These are phyloP conservation scores for Dasypus novemcinctus DNA, from an alignment of 2,113 vertebrate genomes.

Conservation along the genomic window DNA sequence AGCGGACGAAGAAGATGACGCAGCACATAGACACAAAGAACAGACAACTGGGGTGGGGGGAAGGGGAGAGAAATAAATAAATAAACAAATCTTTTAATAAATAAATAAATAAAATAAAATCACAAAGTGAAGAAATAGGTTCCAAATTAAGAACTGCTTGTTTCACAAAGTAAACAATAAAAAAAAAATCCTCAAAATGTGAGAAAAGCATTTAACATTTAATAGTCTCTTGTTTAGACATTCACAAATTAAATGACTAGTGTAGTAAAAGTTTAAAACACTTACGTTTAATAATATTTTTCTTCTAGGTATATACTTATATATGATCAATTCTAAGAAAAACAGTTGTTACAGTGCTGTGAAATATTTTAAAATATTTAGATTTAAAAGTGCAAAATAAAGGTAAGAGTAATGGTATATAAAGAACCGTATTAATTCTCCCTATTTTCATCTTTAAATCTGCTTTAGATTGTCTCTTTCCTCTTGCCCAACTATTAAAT, in stretches of 20 bases:
- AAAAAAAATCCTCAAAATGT: not conserved
- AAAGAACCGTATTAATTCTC: not conserved
- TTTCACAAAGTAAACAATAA: not conserved
- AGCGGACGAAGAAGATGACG: too few relatives aligned
- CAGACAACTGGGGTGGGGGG: too few relatives aligned
- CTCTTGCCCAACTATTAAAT: not conserved
- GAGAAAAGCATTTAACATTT: constrained; percentile 8
- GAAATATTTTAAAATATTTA: not conserved
- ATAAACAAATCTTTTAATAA: too few relatives aligned
- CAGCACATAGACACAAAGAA: too few relatives aligned
- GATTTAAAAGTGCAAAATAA: not conserved
- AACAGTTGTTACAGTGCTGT: not conserved
- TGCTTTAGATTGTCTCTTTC: not conserved
- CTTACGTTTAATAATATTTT: constrained; percentile 17
- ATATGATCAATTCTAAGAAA: not conserved
- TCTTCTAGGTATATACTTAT: not conserved
- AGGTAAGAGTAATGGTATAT: not conserved
- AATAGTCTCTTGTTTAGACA: not conserved
- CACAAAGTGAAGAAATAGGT: not conserved
- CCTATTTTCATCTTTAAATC: not conserved
- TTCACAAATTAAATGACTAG: not conserved
- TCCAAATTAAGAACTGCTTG: not conserved
- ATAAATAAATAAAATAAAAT: too few relatives aligned
- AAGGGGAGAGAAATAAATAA: too few relatives aligned
- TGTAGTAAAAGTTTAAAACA: not conserved